phyloP scores from a whole-genome alignment of 1,140 invertebrate genomes.

The Tetranychus urticae region DNA sequence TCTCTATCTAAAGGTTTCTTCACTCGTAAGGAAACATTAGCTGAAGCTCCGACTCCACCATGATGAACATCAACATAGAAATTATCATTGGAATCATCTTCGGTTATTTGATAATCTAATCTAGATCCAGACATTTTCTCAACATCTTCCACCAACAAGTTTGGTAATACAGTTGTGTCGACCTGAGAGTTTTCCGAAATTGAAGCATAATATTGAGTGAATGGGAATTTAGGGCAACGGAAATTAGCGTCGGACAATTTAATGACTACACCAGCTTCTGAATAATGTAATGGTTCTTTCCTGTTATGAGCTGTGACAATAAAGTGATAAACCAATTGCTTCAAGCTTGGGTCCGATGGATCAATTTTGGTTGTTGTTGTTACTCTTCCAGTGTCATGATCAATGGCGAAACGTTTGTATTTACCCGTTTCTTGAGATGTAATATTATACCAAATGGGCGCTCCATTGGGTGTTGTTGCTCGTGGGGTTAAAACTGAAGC shows the following conservation, averaged over 20 bases:
- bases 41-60: not conserved
- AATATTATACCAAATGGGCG: slow-evolving; percentile 15
- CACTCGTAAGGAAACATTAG: slow-evolving; percentile 13
- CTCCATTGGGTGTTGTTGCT: slow-evolving; percentile 15
- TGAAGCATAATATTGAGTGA: slow-evolving; percentile 15
- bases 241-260: slow-evolving; percentile 11
- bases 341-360: slow-evolving; percentile 4
- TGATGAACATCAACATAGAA: slow-evolving; percentile 14
- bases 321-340: slow-evolving; percentile 13
- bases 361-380: slow-evolving; percentile 13
- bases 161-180: slow-evolving; percentile 13
- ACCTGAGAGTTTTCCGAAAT: slow-evolving; percentile 14
- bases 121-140: slow-evolving; percentile 9
- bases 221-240: slow-evolving; percentile 15
- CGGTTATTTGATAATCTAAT: slow-evolving; percentile 16
- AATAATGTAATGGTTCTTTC: slow-evolving; percentile 8
- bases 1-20: slow-evolving; percentile 16
- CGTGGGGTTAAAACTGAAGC: slow-evolving; percentile 10
- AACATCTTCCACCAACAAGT: slow-evolving; percentile 13
- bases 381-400: slow-evolving; percentile 14
- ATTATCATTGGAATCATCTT: slow-evolving; percentile 17
- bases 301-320: slow-evolving; percentile 14
- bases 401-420: slow-evolving; percentile 13
- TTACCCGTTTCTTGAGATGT: slow-evolving; percentile 8
- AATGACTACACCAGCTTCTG: slow-evolving; percentile 15